A percentile compares a stretch with the other conserved stretches of the same genome.
phyloP scores from a whole-genome alignment of 2,888 invertebrate genomes.

The Sicus ferrugineus region DNA sequence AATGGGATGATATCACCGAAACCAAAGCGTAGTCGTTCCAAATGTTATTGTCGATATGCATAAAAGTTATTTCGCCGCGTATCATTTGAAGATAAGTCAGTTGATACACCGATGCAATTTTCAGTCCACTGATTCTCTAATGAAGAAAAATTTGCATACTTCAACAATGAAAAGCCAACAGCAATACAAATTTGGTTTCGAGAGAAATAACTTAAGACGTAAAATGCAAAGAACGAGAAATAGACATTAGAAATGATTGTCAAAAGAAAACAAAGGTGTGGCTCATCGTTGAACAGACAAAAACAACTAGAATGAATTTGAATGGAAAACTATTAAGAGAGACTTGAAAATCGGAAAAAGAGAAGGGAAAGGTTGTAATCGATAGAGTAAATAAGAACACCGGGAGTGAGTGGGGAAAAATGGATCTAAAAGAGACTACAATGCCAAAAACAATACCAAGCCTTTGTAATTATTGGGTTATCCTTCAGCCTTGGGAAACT shows the following conservation, averaged over 20 bases:
- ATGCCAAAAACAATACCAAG: no score
- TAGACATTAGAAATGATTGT: neutral
- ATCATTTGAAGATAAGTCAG: no score
- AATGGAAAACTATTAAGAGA: slow-evolving; percentile 29
- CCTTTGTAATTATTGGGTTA: no score
- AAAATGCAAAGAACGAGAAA: neutral
- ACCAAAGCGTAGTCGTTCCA: no score
- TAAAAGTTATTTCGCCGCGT: no score
- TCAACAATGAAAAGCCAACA: slow-evolving; percentile 18
- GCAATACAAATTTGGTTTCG: slow-evolving; percentile 1
- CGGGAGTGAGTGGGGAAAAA: neutral
- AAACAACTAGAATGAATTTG: slow-evolving; percentile 31
- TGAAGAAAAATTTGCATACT: slow-evolving; percentile 23
- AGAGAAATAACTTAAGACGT: neutral
- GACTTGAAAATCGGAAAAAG: slow-evolving; percentile 32
- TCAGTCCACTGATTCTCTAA: neutral
- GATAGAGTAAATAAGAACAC: no score
- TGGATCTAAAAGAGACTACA: neutral
- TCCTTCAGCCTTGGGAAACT: no score
- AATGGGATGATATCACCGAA: no score
- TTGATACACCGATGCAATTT: no score
- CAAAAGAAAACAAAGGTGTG: slow-evolving; percentile 29
- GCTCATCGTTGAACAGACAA: slow-evolving; percentile 27
- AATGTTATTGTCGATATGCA: no score
- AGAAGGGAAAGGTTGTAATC: slow-evolving; percentile 33